Base-by-base conservation (phyloP, 2,797 vertebrate genomes). In the Premnoplex brunnescens region DNA sequence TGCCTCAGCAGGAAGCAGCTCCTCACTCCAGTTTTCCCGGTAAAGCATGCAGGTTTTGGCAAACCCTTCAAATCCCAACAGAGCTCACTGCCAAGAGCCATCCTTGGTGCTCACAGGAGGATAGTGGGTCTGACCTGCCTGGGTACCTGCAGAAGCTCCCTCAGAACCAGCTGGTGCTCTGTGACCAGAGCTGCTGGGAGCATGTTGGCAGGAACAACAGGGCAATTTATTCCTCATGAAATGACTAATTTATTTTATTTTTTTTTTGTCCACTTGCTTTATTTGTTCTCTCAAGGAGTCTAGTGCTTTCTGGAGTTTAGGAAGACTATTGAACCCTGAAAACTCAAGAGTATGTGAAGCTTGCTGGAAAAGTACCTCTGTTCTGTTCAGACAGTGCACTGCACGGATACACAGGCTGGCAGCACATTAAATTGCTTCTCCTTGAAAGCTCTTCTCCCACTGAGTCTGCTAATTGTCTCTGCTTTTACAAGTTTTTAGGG, bases 401-500 rank as follows among this genome's bases (percentile, higher is more conserved):
- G 32, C 66, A 60, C 17, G 41, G 93, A 77, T 37, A 56, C 23
- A 9, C 81, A 12, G 63, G n/a, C 82, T 90, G 77, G 62, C 77
- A 90, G 85, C 67, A 91, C 64, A 48, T 81, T 67, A 78, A 91
- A 94, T 55, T 87, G 80, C 80, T 89, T 85, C 74, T 63, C 68
- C 48, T 28, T 66, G 56, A 94, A 95, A 94, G 77, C 73, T 66
- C 67, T 91, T 86, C 84, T 91, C 93, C 91, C 87, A 94, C 92
- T 58, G 94, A 92, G 88, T 46, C 85, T 91, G 71, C n/a, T 95
- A 91, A 96, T 83, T 93, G 91, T 83, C 85, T 92, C 51, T 88
- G 77, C 91, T 94, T 94, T 94, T 90, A 72, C 22, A 95, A 95
- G 85, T 84, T 89, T 74, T 55, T 67, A 89, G 80, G 63, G 78